Base-by-base conservation (phyloP, 2,888 invertebrate genomes). In the Slavum lentiscoides region DNA sequence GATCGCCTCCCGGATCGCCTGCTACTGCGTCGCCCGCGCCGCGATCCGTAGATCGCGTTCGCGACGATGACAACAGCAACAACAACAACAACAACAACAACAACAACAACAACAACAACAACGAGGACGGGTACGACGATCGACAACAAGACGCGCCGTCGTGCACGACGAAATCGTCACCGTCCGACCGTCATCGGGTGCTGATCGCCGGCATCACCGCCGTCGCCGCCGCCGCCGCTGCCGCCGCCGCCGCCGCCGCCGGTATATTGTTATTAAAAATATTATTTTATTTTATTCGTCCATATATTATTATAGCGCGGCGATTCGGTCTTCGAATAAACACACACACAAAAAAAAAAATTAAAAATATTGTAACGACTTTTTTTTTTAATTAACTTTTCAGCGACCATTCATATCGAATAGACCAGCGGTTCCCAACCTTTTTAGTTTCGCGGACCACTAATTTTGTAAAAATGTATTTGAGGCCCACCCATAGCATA, bases 1-100 rank as follows among this genome's bases (percentile, higher is more conserved):
- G 86, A 83, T 86, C 86, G 82, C 85, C 86, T 81, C 84, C 87
- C 39, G 74, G 70, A 43, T 81, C 84, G 17, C 83, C 83, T 2
- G 72, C 7, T 7, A 21, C 82, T 11, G 61, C 70, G 15, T n/a
- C 82, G 8, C 64, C 74, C n/a, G 30, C 80, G 21, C 53, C 80
- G 21, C 37, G 64, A n/a, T 15, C 43, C 43, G 73, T 9, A 1
- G 39, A 61, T 23, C 59, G 23, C 58, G 58, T 4, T 70, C 70
- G 7, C 23, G 23, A 61, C 23, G 37, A 64, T 53, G 53, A 61
- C 61, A 49, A 73, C 37, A 61, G 43, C 0, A 17, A 72, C 23
- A 43, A 72, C n/a, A n/a, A 74, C 30, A n/a, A 74, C 49, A 15
- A 62, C 62, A 15, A 62, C 30, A n/a, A 49, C 59, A n/a, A 39